phyloP scores from a whole-genome alignment of 2,888 invertebrate species.

The Colostygia pectinataria region DNA sequence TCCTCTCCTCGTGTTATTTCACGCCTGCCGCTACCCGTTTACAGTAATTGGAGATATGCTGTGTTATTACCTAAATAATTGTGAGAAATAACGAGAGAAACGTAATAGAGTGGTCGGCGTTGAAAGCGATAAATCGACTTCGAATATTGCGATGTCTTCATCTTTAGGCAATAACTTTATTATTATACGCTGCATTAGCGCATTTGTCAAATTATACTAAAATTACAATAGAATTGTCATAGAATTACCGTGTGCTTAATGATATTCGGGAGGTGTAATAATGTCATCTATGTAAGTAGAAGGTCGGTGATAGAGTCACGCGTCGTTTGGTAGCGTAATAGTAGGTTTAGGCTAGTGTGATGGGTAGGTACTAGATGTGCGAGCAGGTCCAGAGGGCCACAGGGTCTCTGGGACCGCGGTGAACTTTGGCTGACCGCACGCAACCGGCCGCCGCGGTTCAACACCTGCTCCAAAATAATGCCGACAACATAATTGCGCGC shows the following conservation, averaged over 20 bases:
- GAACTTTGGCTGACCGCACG: slow-evolving; percentile 46
- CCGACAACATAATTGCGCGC: slow-evolving; percentile 10
- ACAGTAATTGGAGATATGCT: slow-evolving; percentile 1
- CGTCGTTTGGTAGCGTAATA: slow-evolving; percentile 57
- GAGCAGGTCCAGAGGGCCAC: too few relatives aligned
- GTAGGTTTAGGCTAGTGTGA: slow-evolving; percentile 27
- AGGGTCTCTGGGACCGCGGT: slow-evolving; percentile 46
- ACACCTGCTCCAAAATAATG: slow-evolving; percentile 38
- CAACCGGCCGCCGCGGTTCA: slow-evolving; percentile 20
- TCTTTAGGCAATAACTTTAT: slow-evolving; percentile 43
- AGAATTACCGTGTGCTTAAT: slow-evolving; percentile 48
- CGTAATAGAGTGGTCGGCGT: slow-evolving; percentile 21
- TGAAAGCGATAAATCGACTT: slow-evolving; percentile 20
- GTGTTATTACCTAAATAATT: slow-evolving; percentile 19
- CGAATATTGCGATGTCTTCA: slow-evolving; percentile 42
- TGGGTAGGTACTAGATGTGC: too few relatives aligned
- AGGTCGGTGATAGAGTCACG: slow-evolving; percentile 58
- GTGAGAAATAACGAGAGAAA: slow-evolving; percentile 27
- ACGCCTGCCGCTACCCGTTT: slow-evolving; percentile 1
- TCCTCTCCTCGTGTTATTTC: background rate
- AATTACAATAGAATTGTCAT: slow-evolving; percentile 48
- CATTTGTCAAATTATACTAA: slow-evolving; percentile 33
- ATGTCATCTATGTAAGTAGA: slow-evolving; percentile 60
- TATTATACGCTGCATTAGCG: slow-evolving; percentile 43
- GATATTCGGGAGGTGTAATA: slow-evolving; percentile 55